These are phyloP conservation scores for Megalonaias nervosa DNA, from an alignment of 1,140 invertebrate genomes.

Conservation along the genomic window DNA sequence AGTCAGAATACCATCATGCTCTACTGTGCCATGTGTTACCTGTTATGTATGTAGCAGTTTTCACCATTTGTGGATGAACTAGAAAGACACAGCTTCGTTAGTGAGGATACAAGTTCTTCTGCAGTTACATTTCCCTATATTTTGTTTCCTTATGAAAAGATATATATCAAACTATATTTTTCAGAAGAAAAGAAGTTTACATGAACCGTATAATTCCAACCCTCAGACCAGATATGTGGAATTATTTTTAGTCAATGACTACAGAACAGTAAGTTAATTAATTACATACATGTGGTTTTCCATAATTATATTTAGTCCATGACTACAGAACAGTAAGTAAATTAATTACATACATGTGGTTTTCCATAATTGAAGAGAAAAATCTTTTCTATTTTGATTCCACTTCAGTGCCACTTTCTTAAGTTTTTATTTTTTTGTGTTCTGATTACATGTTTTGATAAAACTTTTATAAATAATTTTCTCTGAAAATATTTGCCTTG, in stretches of 20 bases:
- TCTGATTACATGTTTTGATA: too few relatives aligned
- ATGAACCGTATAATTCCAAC: conserved; percentile 91
- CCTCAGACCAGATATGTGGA: conserved; percentile 91
- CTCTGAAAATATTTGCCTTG: too few relatives aligned
- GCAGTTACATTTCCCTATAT: too few relatives aligned
- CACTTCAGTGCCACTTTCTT: neutral
- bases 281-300: conserved; percentile 3
- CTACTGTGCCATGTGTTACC: too few relatives aligned
- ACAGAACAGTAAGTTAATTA: conserved; percentile 77
- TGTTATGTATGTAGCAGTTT: too few relatives aligned
- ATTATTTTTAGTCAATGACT: conserved; percentile 92
- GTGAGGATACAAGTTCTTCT: too few relatives aligned
- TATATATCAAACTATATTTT: conserved; percentile 23
- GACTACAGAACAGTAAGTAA: neutral
- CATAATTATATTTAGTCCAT: neutral
- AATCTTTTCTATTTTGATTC: neutral
- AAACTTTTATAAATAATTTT: too few relatives aligned
- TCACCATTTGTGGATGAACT: too few relatives aligned
- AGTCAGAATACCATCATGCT: too few relatives aligned
- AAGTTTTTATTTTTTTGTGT: too few relatives aligned
- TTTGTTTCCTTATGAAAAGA: too few relatives aligned
- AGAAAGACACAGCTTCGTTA: too few relatives aligned
- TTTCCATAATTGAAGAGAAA: conserved; percentile 1
- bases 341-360: neutral
- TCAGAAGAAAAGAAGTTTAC: conserved; percentile 70